Evolutionary conservation across 1,140 invertebrate genomes (phyloP), one percentile per base, ranked within the genome.

Genomic region (Glossosoma conforme): DNA sequence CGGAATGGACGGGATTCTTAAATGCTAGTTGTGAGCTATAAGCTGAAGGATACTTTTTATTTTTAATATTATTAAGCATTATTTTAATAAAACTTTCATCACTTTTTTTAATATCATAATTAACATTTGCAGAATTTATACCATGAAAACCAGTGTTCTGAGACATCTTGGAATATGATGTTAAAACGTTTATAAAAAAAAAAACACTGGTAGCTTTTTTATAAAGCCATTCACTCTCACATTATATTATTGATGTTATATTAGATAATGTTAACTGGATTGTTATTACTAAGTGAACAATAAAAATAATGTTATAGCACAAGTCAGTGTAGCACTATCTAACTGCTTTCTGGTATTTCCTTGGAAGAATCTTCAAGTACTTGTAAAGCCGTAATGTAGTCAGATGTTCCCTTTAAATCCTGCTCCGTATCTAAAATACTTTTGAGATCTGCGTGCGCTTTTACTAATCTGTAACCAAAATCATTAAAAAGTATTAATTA

Each of bases 401-500:
- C 83, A 63, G 86, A 85, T 6, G 77, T 68, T 60, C 89, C 86
- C 64, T 83, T 83, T 3, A 93, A 74, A 62, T 91, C 86, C 62
- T 78, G 69, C 64, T 91, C 89, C 5, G 79, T 78, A 50, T 85
- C 80, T 24, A 93, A 62, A 43, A 85, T 80, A 35, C 75, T 78
- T 67, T 89, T 83, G 11, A 95, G 74, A 48, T 92, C 86, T 52
- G 83, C 79, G 59, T 75, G 84, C 24, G 91, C 89, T 66, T 81
- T 85, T 13, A 75, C 68, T 37, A 93, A 71, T 63, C 89, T 83
- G 62, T n/a, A 61, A 68, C 25, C 37, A 41, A 22, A 50, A 56
- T 56, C 20, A 30, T 21, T 11, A 17, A n/a, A 28, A 28, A 28
- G 24, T n/a, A n/a, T 28, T 6, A n/a, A 8, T 28, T 6, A n/a